Evolutionary conservation across 2,888 invertebrate genomes (phyloP).

Genomic region (Acronicta aceris): DNA sequence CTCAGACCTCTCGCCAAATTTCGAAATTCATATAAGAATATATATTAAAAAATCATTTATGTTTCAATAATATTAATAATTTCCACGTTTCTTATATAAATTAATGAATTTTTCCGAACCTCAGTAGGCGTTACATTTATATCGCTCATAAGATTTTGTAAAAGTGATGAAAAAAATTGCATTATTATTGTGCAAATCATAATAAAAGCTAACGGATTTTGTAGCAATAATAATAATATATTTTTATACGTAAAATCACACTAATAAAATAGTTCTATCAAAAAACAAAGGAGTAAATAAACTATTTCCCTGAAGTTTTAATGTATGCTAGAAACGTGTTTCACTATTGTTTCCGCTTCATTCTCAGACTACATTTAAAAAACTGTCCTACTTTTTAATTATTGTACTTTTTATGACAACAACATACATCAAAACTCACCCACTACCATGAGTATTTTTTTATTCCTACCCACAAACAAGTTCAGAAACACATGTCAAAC

Average conservation of each 20-base stretch:
- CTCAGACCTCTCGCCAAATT: no score
- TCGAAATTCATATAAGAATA: no score
- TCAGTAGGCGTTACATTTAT: no score
- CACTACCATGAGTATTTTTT: background rate
- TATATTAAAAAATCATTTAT: no score
- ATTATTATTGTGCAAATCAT: no score
- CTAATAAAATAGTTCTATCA: background rate
- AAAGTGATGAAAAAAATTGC: no score
- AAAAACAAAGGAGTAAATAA: conserved; percentile 1
- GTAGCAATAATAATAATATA: no score
- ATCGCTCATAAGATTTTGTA: no score
- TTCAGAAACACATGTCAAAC: conserved; percentile 40
- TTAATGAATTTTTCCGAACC: no score
- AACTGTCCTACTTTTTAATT: background rate
- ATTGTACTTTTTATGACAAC: conserved; percentile 1
- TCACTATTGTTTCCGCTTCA: conserved; percentile 8
- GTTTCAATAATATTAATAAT: no score
- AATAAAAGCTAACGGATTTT: no score
- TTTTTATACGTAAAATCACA: background rate
- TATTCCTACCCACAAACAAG: conserved; percentile 15
- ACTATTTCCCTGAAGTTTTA: background rate
- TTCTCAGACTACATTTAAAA: background rate
- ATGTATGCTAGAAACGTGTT: conserved; percentile 4
- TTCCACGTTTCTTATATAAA: no score
- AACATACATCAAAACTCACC: conserved; percentile 10